These are phyloP conservation scores for Corythaeola cristata DNA, from an alignment of 2,113 vertebrate genomes.

Conservation along the genomic window DNA sequence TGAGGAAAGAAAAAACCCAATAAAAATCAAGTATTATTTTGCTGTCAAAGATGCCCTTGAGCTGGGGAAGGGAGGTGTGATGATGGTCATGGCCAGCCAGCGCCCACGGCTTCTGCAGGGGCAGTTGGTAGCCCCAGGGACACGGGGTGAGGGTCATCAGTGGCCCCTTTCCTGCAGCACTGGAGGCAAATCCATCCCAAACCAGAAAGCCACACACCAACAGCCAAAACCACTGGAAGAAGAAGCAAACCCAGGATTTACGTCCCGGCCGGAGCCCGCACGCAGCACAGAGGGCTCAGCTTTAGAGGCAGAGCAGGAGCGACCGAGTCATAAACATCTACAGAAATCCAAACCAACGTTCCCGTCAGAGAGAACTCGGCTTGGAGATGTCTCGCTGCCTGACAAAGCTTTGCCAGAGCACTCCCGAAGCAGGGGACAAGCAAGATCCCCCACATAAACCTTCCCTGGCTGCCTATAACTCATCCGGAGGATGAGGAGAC, in stretches of 20 bases:
- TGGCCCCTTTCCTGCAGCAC: neutral
- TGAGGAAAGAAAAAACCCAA: constrained; percentile 40
- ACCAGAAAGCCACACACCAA: fast-evolving
- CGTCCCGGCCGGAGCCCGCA: neutral
- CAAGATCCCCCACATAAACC: neutral
- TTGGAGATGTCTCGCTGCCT: neutral
- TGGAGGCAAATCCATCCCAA: neutral
- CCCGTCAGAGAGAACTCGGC: neutral
- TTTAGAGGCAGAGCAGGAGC: neutral
- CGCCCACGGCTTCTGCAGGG: neutral
- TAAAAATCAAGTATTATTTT: constrained; percentile 69
- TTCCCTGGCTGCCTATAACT: neutral
- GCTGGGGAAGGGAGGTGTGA: constrained; percentile 27
- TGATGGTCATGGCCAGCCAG: neutral
- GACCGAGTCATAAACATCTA: neutral
- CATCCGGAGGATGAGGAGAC: neutral
- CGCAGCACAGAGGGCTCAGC: neutral
- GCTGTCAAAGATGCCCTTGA: constrained; percentile 71
- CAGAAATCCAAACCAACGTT: neutral
- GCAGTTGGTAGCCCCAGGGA: neutral
- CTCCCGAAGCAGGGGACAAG: neutral
- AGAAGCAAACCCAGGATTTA: neutral
- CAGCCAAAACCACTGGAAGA: neutral
- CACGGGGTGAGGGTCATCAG: fast-evolving
- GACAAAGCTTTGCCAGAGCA: neutral